Percentiles rank a stretch among this genome's conserved stretches.
Evolutionary conservation across 1,140 invertebrate genomes (phyloP).

Genomic region (Pristionchus pacificus): DNA sequence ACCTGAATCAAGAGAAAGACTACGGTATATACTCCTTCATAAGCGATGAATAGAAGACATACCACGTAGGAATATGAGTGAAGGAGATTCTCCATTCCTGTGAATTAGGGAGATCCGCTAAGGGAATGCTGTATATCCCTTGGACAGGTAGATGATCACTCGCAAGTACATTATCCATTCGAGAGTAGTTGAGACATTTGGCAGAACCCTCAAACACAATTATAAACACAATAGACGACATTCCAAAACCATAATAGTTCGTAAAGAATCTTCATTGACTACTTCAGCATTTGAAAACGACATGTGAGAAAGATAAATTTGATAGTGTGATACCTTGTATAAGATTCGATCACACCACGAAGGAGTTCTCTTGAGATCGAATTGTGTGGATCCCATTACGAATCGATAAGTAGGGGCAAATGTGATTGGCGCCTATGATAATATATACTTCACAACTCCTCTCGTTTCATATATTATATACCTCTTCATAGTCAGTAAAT

Average conservation of each 20-base stretch:
- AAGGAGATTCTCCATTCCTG: not conserved
- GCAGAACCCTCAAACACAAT: not conserved
- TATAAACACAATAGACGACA: too few relatives aligned
- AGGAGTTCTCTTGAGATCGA: slow-evolving; percentile 31
- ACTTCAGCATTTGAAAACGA: not conserved
- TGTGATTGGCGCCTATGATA: slow-evolving; percentile 17
- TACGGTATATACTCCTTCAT: too few relatives aligned
- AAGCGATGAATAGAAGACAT: too few relatives aligned
- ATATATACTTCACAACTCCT: not conserved
- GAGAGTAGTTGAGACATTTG: slow-evolving; percentile 12
- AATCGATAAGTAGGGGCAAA: slow-evolving; percentile 34
- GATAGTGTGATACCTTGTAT: slow-evolving; percentile 20
- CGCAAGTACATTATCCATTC: slow-evolving; percentile 6
- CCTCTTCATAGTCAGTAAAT: slow-evolving; percentile 3
- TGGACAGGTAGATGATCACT: slow-evolving; percentile 35
- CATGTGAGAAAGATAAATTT: not conserved
- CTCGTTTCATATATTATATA: too few relatives aligned
- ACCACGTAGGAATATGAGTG: slow-evolving; percentile 27
- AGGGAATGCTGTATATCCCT: slow-evolving; percentile 2
- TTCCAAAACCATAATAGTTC: too few relatives aligned
- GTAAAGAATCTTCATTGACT: too few relatives aligned
- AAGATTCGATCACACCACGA: slow-evolving; percentile 36
- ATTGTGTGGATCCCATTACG: slow-evolving; percentile 23
- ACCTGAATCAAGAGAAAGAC: too few relatives aligned
- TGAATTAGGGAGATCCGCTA: not conserved